A percentile compares a stretch with the other conserved stretches of the same genome.
Evolutionary conservation across 2,113 vertebrate species (phyloP).

Genomic region (Tylochromis polylepis): DNA sequence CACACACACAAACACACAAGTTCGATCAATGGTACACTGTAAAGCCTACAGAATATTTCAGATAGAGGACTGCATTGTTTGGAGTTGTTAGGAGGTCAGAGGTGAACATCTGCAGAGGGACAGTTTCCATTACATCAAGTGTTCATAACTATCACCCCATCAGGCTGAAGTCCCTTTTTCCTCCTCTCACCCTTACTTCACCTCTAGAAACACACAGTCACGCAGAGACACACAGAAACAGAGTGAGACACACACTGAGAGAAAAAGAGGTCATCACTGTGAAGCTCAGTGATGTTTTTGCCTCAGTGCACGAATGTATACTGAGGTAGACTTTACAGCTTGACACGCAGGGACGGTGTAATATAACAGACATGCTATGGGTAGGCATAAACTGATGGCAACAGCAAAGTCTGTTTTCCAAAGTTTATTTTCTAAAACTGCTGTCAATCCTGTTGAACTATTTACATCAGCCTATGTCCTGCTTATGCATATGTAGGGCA

Average conservation of each 20-base stretch:
- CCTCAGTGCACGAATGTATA: neutral
- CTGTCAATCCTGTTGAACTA: neutral
- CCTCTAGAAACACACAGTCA: neutral
- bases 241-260: neutral
- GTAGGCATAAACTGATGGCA: neutral
- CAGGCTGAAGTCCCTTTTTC: neutral
- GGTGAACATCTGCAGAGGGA: constrained; percentile 46
- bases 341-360: neutral
- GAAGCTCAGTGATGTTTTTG: neutral
- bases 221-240: neutral
- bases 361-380: too few relatives aligned
- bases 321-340: neutral
- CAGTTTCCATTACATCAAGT: constrained; percentile 53
- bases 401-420: neutral
- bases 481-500: neutral
- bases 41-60: constrained; percentile 2
- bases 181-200: neutral
- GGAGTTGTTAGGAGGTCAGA: constrained; percentile 32
- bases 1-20: neutral
- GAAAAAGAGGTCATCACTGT: neutral
- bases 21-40: constrained; percentile 1
- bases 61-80: constrained; percentile 47
- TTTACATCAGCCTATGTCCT: constrained; percentile 2
- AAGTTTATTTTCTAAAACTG: neutral
- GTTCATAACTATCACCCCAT: neutral